These are phyloP conservation scores for Acleris cristana DNA, from an alignment of 2,888 invertebrate genomes.

Conservation along the genomic window DNA sequence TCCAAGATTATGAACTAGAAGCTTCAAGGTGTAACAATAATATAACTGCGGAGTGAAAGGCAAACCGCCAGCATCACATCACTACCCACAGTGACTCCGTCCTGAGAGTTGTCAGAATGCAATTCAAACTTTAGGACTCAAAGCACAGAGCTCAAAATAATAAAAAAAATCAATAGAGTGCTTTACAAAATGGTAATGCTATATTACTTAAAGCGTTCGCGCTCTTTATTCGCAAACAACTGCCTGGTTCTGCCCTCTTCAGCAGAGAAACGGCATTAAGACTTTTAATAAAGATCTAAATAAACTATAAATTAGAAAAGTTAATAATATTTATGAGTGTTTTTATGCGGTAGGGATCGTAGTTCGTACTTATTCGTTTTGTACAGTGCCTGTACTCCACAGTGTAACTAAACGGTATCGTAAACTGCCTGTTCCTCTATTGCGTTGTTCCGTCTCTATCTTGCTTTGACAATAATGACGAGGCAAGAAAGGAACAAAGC, in stretches of 20 bases:
- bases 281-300: neutral
- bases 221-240: constrained; percentile 1
- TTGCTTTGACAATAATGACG: neutral
- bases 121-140: constrained; percentile 51
- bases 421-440: no score
- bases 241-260: neutral
- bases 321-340: no score
- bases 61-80: constrained; percentile 51
- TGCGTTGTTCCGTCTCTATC: no score
- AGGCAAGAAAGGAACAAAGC: neutral
- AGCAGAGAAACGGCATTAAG: neutral
- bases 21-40: constrained; percentile 42
- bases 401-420: no score
- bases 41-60: constrained; percentile 72
- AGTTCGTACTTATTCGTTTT: no score
- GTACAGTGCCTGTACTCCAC: no score
- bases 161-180: constrained; percentile 25
- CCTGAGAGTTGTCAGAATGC: constrained; percentile 43
- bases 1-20: neutral
- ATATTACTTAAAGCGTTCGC: constrained; percentile 2
- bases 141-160: constrained; percentile 48
- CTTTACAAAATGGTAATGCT: constrained; percentile 18
- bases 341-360: no score
- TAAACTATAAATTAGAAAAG: no score
- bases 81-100: constrained; percentile 61